Evolutionary conservation across 2,888 invertebrate genomes (phyloP).

Genomic region (Bembecia ichneumoniformis): DNA sequence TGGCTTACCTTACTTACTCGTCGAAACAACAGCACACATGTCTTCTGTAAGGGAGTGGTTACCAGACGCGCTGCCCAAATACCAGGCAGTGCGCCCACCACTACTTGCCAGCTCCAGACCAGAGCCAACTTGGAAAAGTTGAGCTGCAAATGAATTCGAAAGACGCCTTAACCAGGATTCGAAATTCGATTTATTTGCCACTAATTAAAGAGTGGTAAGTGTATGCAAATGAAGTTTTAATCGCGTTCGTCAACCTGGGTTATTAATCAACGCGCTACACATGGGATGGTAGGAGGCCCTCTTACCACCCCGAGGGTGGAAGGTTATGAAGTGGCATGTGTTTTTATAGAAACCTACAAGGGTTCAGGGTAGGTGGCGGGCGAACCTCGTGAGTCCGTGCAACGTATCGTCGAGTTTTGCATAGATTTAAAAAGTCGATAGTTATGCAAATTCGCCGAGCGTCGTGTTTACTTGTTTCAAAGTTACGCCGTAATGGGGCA

Average conservation of each 20-base stretch:
- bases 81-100: too few relatives aligned
- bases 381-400: slow-evolving; percentile 49
- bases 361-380: slow-evolving; percentile 28
- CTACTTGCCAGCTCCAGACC: too few relatives aligned
- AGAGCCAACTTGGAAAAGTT: too few relatives aligned
- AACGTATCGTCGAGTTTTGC: slow-evolving; percentile 69
- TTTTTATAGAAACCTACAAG: slow-evolving; percentile 34
- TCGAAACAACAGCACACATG: too few relatives aligned
- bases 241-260: slow-evolving; percentile 33
- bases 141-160: background rate
- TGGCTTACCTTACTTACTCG: too few relatives aligned
- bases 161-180: too few relatives aligned
- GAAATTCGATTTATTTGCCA: slow-evolving; percentile 1
- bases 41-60: too few relatives aligned
- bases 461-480: slow-evolving; percentile 68
- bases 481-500: slow-evolving; percentile 64
- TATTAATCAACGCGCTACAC: slow-evolving; percentile 47
- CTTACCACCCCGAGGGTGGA: slow-evolving; percentile 17
- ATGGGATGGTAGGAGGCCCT: slow-evolving; percentile 12
- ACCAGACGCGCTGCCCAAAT: too few relatives aligned
- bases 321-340: slow-evolving; percentile 59
- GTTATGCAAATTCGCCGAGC: slow-evolving; percentile 61
- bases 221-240: slow-evolving; percentile 29
- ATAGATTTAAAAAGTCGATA: slow-evolving; percentile 72
- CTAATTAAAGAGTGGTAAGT: slow-evolving; percentile 24